Conservation (phyloP, 2,888 invertebrate genomes). For the Meliscaeva auricollis region DNA sequence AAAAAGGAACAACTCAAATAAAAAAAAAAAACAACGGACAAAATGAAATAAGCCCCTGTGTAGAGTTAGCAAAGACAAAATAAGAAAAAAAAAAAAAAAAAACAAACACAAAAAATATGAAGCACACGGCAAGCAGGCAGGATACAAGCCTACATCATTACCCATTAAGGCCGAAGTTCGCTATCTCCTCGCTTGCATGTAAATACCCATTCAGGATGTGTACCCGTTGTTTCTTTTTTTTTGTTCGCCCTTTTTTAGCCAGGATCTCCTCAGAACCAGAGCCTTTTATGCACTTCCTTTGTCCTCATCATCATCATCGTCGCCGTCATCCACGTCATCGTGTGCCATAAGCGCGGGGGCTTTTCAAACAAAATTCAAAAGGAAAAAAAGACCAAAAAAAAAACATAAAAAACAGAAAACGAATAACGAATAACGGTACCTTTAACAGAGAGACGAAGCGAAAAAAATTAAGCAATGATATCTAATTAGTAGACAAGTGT, state of each 20-base stretch:
- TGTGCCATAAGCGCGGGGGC: conserved; percentile 63
- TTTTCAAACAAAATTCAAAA: conserved; percentile 73
- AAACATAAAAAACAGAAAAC: conserved; percentile 43
- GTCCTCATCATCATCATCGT: conserved; percentile 74
- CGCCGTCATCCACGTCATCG: conserved; percentile 50
- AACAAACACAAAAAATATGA: conserved; percentile 25
- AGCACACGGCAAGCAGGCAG: conserved; percentile 74
- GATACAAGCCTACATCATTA: conserved; percentile 76
- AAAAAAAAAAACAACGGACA: conserved; percentile 32
- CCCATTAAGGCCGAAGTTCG: conserved; percentile 75
- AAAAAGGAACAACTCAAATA: conserved; percentile 64
- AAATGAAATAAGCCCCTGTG: conserved; percentile 48
- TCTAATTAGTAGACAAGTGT: conserved; percentile 83
- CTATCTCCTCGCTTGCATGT: conserved; percentile 76
- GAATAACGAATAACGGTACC: conserved; percentile 46
- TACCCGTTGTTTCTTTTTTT: conserved; percentile 57
- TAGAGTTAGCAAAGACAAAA: conserved; percentile 1
- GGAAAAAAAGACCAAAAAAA: conserved; percentile 70
- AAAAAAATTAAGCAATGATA: conserved; percentile 82
- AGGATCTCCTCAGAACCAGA: conserved; percentile 70
- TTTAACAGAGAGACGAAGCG: conserved; percentile 60
- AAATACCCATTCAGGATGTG: conserved; percentile 76
- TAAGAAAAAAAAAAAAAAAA: conserved; percentile 6
- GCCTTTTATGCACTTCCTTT: conserved; percentile 75
- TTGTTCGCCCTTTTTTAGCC: conserved; percentile 68